phyloP scores from a whole-genome alignment of 1,140 invertebrate genomes.

The Proales similis region DNA sequence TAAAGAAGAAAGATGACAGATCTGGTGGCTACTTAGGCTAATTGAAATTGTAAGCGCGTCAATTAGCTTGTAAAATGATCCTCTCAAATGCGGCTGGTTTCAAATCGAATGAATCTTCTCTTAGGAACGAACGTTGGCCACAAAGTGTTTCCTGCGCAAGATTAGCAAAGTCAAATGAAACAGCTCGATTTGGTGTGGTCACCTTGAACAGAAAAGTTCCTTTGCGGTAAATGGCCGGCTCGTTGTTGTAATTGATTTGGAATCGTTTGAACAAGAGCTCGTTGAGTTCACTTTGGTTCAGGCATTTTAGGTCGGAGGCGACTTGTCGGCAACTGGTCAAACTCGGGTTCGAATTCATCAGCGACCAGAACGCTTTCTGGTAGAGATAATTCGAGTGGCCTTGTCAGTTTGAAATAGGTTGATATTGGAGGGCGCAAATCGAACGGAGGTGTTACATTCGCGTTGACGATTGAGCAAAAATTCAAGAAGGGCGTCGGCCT shows the following conservation, averaged over 20 bases:
- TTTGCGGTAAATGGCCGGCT: constrained; percentile 2
- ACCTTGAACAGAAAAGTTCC: constrained; percentile 6
- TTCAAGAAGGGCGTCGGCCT: neutral
- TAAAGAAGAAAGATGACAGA: too few relatives aligned
- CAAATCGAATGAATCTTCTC: too few relatives aligned
- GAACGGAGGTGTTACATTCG: neutral
- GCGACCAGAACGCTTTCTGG: neutral
- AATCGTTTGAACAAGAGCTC: constrained; percentile 1
- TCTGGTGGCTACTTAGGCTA: too few relatives aligned
- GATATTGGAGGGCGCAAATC: neutral
- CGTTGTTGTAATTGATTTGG: constrained; percentile 7
- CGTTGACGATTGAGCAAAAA: neutral
- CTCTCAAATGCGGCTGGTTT: too few relatives aligned
- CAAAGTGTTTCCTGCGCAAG: too few relatives aligned
- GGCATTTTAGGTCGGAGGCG: neutral
- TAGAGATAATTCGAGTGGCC: constrained; percentile 2
- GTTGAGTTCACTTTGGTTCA: neutral
- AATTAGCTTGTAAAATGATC: too few relatives aligned
- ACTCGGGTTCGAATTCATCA: neutral
- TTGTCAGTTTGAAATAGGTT: neutral
- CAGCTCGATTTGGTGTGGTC: too few relatives aligned
- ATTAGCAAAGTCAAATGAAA: too few relatives aligned
- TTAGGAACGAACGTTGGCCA: too few relatives aligned
- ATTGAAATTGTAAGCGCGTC: too few relatives aligned
- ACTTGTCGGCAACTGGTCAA: neutral